phyloP scores from a whole-genome alignment of 2,113 vertebrate species.

The Rissa tridactyla region DNA sequence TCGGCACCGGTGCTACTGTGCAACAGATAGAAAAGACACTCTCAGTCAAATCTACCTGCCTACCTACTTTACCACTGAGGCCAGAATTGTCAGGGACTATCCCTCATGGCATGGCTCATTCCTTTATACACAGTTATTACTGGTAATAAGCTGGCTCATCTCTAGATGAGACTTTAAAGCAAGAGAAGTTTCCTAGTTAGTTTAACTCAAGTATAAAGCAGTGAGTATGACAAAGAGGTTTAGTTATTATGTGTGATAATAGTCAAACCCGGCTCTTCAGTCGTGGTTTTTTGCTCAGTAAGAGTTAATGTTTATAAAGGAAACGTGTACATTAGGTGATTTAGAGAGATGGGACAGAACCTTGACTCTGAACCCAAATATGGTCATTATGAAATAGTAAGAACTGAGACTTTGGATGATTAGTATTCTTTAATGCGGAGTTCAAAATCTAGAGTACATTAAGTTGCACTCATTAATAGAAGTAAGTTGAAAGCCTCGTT shows the following conservation, averaged over 20 bases:
- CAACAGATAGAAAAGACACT: neutral
- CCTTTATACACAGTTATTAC: neutral
- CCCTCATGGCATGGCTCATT: neutral
- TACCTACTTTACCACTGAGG: neutral
- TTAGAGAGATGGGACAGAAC: neutral
- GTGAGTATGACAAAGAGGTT: neutral
- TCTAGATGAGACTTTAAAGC: conserved; percentile 25
- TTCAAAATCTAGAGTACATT: neutral
- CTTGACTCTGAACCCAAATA: neutral
- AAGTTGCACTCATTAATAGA: neutral
- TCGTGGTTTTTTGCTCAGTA: neutral
- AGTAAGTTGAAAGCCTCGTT: neutral
- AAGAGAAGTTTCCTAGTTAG: neutral
- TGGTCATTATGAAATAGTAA: neutral
- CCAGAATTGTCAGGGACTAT: neutral
- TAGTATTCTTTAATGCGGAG: neutral
- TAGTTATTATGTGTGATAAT: neutral
- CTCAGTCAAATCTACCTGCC: neutral
- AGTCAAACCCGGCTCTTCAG: neutral
- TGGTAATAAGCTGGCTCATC: neutral
- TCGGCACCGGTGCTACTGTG: neutral
- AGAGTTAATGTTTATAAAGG: neutral
- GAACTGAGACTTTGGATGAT: neutral
- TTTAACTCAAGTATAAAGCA: neutral
- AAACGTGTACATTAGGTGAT: neutral